Evolutionary conservation across 1,140 invertebrate genomes (phyloP), one percentile per base, ranked within the genome.

Genomic region (Mamestra configurata): DNA sequence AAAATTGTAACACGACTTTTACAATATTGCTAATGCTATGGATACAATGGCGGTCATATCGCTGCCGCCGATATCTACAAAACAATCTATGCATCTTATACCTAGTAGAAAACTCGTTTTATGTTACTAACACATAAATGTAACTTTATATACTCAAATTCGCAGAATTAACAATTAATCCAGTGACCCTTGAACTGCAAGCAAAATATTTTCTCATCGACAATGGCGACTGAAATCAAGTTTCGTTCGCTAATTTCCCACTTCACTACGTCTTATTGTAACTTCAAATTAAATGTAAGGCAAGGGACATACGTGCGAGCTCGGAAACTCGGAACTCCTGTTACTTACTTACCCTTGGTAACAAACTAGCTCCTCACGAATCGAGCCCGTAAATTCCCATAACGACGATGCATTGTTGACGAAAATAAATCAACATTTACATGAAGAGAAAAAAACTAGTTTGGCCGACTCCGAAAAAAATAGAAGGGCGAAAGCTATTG

Each of bases 351-450:
- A 55, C 72, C 72, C 73, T 35, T 40, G 40, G 73, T 40, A 76
- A 76, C 73, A 49, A 76, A 73, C 71, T 55, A 40, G 57, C 73
- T 76, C 11, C 70, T 79, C 77, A 51, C 79, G 71, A 68, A 43
- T 31, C 66, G 31, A 66, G 61, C 82, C 73, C 79, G 80, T 82
- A 81, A 83, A 89, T 91, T 92, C 90, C 91, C 91, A 92, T 90
- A 88, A 84, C 77, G 24, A 80, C 43, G 80, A 83, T 57, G 82
- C 80, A 89, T 90, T 92, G 91, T 92, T 91, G 90, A 90, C 89
- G 84, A 84, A 87, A 92, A 91, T 92, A 92, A 90, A 91, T 92
- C 90, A 92, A 92, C 85, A 91, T 90, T 90, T 88, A 91, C 85
- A 88, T 91, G 87, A 87, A 79, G 43, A 11, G 49, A 68, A 89